Conservation (phyloP, 1,140 invertebrate species). For the Cepaea nemoralis region DNA sequence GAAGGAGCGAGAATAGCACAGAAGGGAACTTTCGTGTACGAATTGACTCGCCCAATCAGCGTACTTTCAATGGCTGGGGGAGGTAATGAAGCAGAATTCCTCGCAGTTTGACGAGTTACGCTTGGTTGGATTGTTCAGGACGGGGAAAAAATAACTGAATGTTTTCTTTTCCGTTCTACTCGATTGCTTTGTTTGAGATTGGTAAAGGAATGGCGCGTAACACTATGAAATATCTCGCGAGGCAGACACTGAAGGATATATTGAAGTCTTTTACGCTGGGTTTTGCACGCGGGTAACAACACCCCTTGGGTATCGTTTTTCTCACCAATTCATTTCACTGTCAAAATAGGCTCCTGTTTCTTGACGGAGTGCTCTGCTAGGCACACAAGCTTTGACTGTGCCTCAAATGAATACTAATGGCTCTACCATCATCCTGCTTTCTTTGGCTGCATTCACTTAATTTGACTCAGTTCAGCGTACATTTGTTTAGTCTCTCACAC, state of each 20-base stretch:
- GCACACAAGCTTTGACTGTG: no score
- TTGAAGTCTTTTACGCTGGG: background rate
- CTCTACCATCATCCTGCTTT: no score
- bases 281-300: background rate
- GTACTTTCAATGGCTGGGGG: background rate
- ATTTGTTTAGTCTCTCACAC: no score
- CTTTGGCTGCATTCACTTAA: no score
- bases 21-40: background rate
- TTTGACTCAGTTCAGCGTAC: no score
- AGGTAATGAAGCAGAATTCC: conserved; percentile 20
- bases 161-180: background rate
- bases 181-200: background rate
- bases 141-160: background rate
- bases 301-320: background rate
- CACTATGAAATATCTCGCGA: background rate
- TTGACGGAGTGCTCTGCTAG: no score
- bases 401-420: no score
- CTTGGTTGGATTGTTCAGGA: background rate
- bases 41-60: conserved; percentile 19
- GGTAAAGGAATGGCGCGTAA: background rate
- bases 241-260: background rate
- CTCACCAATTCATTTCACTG: background rate
- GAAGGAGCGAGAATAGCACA: background rate
- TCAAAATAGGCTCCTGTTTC: background rate
- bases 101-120: background rate